Percentiles rank a stretch among this genome's conserved stretches.
Conservation (phyloP, 2,797 vertebrate species). For the Poecilia gillii region DNA sequence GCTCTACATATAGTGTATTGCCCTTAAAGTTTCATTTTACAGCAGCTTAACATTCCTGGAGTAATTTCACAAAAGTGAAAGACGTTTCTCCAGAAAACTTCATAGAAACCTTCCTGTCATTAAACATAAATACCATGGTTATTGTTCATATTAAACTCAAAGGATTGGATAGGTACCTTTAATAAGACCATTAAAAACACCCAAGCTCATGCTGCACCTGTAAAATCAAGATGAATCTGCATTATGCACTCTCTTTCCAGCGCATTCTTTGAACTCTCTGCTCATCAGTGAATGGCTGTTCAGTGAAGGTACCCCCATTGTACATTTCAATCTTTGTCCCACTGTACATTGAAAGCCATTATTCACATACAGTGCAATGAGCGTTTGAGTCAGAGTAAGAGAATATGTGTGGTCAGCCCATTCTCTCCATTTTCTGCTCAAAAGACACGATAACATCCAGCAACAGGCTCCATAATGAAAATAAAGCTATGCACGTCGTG, state of each 20-base stretch:
- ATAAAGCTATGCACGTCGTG: slow-evolving; percentile 66
- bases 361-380: slow-evolving; percentile 76
- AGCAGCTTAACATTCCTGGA: neutral
- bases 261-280: slow-evolving; percentile 70
- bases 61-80: slow-evolving; percentile 1
- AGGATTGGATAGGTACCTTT: neutral
- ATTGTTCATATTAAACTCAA: neutral
- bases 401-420: slow-evolving; percentile 79
- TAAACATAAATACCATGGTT: neutral
- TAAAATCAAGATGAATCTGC: slow-evolving; percentile 32
- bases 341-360: slow-evolving; percentile 80
- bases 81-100: neutral
- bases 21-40: neutral
- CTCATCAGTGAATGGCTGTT: slow-evolving; percentile 64
- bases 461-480: slow-evolving; percentile 56
- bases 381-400: slow-evolving; percentile 70
- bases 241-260: slow-evolving; percentile 64
- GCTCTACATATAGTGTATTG: neutral
- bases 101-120: neutral
- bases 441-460: slow-evolving; percentile 61
- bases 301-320: slow-evolving; percentile 76
- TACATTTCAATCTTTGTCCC: slow-evolving; percentile 79
- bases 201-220: slow-evolving; percentile 15
- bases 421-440: slow-evolving; percentile 62
- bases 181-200: neutral